Evolutionary conservation across 1,140 invertebrate species (phyloP).

Genomic region (Atopsyche davidsoni): DNA sequence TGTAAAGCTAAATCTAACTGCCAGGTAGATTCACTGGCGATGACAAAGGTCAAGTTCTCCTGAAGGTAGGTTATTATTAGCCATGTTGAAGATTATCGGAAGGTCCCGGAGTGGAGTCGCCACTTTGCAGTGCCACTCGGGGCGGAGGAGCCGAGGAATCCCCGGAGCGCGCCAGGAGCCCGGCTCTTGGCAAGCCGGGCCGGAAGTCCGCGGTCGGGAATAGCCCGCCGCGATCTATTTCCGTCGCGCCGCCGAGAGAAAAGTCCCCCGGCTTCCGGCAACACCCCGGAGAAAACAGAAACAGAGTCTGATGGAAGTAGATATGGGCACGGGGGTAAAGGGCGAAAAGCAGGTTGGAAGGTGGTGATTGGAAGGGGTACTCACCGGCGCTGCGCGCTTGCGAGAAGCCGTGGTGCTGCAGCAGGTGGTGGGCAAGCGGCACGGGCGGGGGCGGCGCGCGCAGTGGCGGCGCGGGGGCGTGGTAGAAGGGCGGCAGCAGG

Average conservation of each 20-base stretch:
- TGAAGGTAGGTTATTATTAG: no score
- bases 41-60: no score
- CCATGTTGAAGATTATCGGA: no score
- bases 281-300: no score
- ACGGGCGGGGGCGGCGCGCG: conserved; percentile 13
- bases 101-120: no score
- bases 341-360: background rate
- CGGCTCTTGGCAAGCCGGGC: conserved; percentile 11
- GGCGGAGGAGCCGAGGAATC: no score
- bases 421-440: conserved; percentile 42
- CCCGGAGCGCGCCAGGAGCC: no score
- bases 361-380: conserved; percentile 17
- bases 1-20: no score
- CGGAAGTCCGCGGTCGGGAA: conserved; percentile 3
- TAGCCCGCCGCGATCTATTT: background rate
- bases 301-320: background rate
- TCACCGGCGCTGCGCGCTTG: conserved; percentile 39
- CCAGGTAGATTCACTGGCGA: no score
- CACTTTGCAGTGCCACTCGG: no score
- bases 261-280: no score
- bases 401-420: conserved; percentile 41
- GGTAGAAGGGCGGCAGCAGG: conserved; percentile 38
- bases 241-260: no score
- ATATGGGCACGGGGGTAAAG: background rate
- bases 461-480: conserved; percentile 29